Base-by-base conservation (phyloP, 2,113 vertebrate genomes). In the Zosterops pallidus region DNA sequence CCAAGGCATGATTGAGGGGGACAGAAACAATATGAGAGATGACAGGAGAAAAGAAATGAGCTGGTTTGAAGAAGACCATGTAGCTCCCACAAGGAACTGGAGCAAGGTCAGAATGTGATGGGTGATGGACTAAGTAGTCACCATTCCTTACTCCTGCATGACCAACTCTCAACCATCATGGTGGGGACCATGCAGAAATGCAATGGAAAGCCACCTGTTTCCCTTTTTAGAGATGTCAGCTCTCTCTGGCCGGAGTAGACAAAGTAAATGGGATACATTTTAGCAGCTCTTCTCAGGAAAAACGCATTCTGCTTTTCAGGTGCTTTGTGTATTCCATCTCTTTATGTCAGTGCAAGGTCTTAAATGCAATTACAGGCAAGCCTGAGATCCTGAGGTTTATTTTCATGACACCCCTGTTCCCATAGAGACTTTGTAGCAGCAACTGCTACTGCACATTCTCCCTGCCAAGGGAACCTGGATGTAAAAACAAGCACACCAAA, bases 1-100 rank as follows among this genome's bases (percentile, higher is more conserved):
- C 11, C 55, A 28, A 62, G 47, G 37, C 21, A 33, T 0, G 0
- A 41, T 14, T 28, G 42, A 67, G 12, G 3, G 76, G 8, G 15
- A 8, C 5, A 11, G 14, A 42, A 84, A 26, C 21, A 59, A 1
- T 2, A 23, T 7, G 7, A 82, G 55, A 2, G 1, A 22, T 20
- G 28, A 60, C 14, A 50, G 62, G 4, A 77, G 24, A 41, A 72
- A 75, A 83, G 28, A 28, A 60, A 70, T 18, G 0, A 60, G 6
- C 22, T 69, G 31, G 11, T 28, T 76, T 71, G 70, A 83, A 74
- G 50, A 77, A 16, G 15, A 44, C 26, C 35, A 17, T 3, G 18
- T 33, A 86, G 62, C 35, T 55, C 39, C 29, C 53, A 56, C 14
- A 52, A 28, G 67, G 42, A 71, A 65, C 49, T 59, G 35, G n/a